Percentiles rank a stretch among this genome's conserved stretches.
Evolutionary conservation across 2,797 vertebrate species (phyloP).

Genomic region (Champsocephalus gunnari): DNA sequence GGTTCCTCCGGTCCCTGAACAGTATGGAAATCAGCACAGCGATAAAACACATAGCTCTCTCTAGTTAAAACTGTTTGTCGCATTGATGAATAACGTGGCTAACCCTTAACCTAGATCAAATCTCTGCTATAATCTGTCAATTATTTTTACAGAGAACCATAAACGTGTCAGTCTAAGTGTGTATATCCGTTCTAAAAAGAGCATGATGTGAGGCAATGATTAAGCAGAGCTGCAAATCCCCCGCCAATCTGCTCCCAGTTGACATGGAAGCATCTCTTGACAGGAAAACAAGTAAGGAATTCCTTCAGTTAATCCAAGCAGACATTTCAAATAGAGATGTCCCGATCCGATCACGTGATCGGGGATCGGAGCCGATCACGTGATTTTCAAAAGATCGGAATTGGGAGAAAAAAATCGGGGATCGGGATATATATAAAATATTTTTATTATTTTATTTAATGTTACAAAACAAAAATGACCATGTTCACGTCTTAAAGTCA

Average conservation of each 20-base stretch:
- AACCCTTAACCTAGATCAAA: slow-evolving; percentile 29
- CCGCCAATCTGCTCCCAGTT: slow-evolving; percentile 57
- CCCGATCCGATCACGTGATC: too few species aligned
- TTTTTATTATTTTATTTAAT: too few species aligned
- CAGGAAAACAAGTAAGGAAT: slow-evolving; percentile 65
- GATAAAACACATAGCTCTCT: slow-evolving; percentile 43
- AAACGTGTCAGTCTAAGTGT: slow-evolving; percentile 50
- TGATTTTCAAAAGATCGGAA: too few species aligned
- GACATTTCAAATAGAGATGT: slow-evolving; percentile 52
- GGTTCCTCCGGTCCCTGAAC: slow-evolving; percentile 40
- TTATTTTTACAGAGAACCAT: slow-evolving; percentile 43
- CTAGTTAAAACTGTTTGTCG: not conserved
- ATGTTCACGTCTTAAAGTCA: too few species aligned
- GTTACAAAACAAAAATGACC: too few species aligned
- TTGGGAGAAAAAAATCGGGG: too few species aligned
- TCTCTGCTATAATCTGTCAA: slow-evolving; percentile 46
- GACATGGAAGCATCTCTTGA: slow-evolving; percentile 60
- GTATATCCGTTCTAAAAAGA: slow-evolving; percentile 55
- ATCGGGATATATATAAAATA: too few species aligned
- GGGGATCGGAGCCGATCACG: too few species aligned
- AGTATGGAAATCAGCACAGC: slow-evolving; percentile 24
- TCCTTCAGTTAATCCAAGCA: slow-evolving; percentile 60
- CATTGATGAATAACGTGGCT: slow-evolving; percentile 12
- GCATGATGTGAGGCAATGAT: slow-evolving; percentile 64
- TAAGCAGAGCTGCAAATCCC: slow-evolving; percentile 62